phyloP scores from a whole-genome alignment of 2,888 invertebrate genomes.

The Pimpla rufipes region DNA sequence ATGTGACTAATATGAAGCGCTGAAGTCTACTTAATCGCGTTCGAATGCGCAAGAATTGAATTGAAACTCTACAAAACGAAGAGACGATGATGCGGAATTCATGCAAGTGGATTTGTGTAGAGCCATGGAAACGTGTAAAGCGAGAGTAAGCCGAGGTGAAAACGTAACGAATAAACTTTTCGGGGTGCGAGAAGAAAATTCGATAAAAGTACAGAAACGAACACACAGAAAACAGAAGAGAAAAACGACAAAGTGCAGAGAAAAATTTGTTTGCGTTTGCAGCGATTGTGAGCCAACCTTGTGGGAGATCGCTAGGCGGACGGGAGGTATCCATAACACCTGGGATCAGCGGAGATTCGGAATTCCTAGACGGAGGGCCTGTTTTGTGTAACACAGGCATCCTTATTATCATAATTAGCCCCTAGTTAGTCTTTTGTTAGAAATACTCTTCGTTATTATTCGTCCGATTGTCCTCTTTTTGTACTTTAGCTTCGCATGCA shows the following conservation, averaged over 20 bases:
- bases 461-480: neutral
- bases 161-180: conserved; percentile 12
- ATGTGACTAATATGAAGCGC: no score
- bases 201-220: neutral
- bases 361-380: conserved; percentile 89
- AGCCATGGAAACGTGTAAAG: conserved; percentile 7
- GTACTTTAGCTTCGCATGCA: conserved; percentile 38
- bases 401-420: conserved; percentile 67
- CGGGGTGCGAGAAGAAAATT: neutral
- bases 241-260: conserved; percentile 41
- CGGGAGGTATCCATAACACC: conserved; percentile 88
- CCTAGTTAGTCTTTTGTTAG: conserved; percentile 40
- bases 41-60: no score
- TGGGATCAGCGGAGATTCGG: conserved; percentile 89
- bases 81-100: neutral
- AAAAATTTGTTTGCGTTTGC: conserved; percentile 63
- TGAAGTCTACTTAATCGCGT: no score
- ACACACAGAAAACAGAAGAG: conserved; percentile 18
- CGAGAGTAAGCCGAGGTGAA: neutral
- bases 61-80: neutral
- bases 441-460: neutral
- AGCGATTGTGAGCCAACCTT: conserved; percentile 82
- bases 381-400: conserved; percentile 81
- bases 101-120: conserved; percentile 4
- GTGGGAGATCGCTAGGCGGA: conserved; percentile 87